These are phyloP conservation scores for Corapipo altera DNA, from an alignment of 2,113 vertebrate species.

Conservation along the genomic window DNA sequence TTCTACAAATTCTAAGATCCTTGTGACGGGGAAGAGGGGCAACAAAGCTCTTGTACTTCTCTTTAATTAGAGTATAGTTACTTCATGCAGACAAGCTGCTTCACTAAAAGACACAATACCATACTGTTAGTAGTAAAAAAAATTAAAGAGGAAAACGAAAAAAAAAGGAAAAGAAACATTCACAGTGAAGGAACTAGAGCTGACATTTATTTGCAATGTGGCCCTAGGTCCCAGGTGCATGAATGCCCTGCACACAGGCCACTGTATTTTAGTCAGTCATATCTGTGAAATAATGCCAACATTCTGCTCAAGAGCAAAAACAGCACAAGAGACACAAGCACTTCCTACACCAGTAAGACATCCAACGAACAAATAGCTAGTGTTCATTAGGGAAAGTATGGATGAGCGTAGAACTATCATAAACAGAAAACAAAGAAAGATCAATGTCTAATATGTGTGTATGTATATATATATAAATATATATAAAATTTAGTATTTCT, in stretches of 20 bases:
- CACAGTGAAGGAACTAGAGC: neutral
- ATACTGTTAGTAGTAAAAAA: neutral
- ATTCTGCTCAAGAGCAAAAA: neutral
- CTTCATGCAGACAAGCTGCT: neutral
- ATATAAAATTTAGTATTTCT: neutral
- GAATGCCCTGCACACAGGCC: neutral
- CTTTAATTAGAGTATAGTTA: neutral
- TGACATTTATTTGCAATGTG: neutral
- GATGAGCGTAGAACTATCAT: neutral
- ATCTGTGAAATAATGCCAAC: neutral
- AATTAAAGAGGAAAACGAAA: neutral
- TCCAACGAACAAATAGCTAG: neutral
- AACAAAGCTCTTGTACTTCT: neutral
- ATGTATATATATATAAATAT: no score
- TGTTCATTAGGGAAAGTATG: neutral
- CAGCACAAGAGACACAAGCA: neutral
- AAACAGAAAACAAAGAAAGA: neutral
- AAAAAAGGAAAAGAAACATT: neutral
- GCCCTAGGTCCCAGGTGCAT: neutral
- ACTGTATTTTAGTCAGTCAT: neutral
- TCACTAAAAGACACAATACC: neutral
- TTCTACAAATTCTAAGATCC: neutral
- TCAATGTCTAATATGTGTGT: neutral
- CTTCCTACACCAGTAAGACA: neutral
- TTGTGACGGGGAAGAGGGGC: neutral